phyloP scores from a whole-genome alignment of 2,888 invertebrate species.

The Rhamphomyia laevipes region DNA sequence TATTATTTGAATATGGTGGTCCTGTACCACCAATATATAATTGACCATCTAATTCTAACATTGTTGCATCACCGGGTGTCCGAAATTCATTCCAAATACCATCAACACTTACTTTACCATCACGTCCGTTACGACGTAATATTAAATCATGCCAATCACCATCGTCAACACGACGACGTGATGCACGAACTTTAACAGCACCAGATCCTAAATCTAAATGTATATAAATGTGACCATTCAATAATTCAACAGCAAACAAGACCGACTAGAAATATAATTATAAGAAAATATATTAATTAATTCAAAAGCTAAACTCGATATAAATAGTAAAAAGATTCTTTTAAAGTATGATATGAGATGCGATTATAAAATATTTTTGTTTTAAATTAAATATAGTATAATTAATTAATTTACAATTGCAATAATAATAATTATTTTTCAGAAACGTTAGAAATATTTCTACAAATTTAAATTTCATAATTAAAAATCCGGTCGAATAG shows the following conservation, averaged over 20 bases:
- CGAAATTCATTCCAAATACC: constrained; percentile 79
- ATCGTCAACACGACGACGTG: constrained; percentile 73
- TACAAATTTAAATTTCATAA: no score
- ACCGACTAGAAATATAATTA: constrained; percentile 50
- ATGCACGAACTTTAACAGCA: constrained; percentile 72
- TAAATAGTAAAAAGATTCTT: no score
- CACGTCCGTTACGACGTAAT: constrained; percentile 67
- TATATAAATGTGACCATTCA: constrained; percentile 87
- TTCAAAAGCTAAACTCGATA: no score
- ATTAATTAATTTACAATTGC: no score
- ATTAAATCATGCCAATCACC: constrained; percentile 87
- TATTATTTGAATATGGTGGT: constrained; percentile 61
- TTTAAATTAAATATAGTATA: no score
- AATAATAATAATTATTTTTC: no score
- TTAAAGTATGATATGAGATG: no score
- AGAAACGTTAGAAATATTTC: no score
- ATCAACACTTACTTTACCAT: constrained; percentile 81
- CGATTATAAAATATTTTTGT: no score
- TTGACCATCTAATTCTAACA: constrained; percentile 76
- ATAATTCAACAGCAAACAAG: constrained; percentile 85
- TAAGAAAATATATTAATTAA: no score
- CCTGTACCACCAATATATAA: constrained; percentile 84
- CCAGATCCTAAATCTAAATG: constrained; percentile 89
- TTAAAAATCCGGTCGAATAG: no score
- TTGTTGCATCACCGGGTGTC: constrained; percentile 79